Percentiles rank a stretch among this genome's conserved stretches.
phyloP scores from a whole-genome alignment of 2,888 invertebrate genomes.

The Thymelicus lineola region DNA sequence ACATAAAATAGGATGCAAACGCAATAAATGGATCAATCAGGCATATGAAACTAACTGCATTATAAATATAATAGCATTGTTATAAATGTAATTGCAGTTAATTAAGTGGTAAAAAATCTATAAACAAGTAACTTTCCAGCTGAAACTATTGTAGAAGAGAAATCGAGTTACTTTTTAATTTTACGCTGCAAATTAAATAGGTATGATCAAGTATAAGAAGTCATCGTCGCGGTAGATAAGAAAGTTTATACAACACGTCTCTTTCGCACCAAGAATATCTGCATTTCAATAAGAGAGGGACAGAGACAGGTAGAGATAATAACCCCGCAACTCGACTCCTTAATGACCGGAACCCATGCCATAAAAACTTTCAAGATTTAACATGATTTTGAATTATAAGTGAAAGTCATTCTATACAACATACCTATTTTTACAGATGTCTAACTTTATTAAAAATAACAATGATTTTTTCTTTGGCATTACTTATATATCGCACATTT shows the following conservation, averaged over 20 bases:
- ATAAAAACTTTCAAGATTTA: conserved; percentile 40
- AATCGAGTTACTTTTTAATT: conserved; percentile 29
- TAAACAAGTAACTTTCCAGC: conserved; percentile 10
- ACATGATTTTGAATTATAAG: conserved; percentile 37
- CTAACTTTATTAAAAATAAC: not conserved
- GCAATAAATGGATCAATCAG: too few species aligned
- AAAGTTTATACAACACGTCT: conserved; percentile 5
- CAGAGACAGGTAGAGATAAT: conserved; percentile 7
- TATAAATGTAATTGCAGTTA: conserved; percentile 11
- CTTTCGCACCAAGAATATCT: not conserved
- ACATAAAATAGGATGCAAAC: too few species aligned
- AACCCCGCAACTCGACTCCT: conserved; percentile 14
- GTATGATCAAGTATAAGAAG: conserved; percentile 14
- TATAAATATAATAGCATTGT: too few species aligned
- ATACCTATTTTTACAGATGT: conserved; percentile 17
- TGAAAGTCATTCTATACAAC: conserved; percentile 36
- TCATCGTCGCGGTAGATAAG: conserved; percentile 13
- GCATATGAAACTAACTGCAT: too few species aligned
- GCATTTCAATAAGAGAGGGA: conserved; percentile 10
- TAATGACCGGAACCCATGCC: conserved; percentile 38
- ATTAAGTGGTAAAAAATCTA: conserved; percentile 14
- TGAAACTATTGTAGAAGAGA: conserved; percentile 24
- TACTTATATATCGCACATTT: too few species aligned
- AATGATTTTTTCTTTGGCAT: too few species aligned
- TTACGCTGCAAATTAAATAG: conserved; percentile 25